A percentile compares a stretch with the other conserved stretches of the same genome.
Evolutionary conservation across 2,888 invertebrate genomes (phyloP).

Genomic region (Thera britannica): DNA sequence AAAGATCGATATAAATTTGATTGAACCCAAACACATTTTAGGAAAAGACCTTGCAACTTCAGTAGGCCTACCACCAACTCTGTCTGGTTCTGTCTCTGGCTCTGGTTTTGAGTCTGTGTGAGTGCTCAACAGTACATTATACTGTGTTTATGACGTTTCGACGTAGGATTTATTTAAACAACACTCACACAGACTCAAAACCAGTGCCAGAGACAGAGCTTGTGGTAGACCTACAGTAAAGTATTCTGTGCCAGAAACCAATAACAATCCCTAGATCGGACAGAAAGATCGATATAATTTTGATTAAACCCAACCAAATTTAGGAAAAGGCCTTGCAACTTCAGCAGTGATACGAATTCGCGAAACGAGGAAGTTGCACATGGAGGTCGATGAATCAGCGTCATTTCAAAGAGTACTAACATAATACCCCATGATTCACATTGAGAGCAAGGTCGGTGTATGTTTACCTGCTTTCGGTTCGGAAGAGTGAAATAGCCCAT

Average conservation of each 20-base stretch:
- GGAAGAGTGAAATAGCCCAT: constrained; percentile 10
- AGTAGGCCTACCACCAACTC: not conserved
- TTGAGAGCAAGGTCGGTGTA: constrained; percentile 17
- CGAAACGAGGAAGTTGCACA: constrained; percentile 25
- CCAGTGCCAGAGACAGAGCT: too few species aligned
- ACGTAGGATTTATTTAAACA: too few species aligned
- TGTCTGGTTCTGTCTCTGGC: too few species aligned
- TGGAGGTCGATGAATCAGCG: constrained; percentile 24
- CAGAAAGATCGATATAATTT: too few species aligned
- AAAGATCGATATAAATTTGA: too few species aligned
- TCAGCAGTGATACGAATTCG: constrained; percentile 11
- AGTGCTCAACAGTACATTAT: too few species aligned
- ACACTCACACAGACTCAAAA: too few species aligned
- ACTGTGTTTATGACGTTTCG: too few species aligned
- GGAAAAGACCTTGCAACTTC: constrained; percentile 23
- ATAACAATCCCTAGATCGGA: not conserved
- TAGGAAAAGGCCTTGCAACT: constrained; percentile 19
- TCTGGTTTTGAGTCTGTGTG: too few species aligned
- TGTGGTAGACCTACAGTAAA: too few species aligned
- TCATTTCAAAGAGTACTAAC: constrained; percentile 11
- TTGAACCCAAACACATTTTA: constrained; percentile 4
- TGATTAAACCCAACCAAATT: not conserved
- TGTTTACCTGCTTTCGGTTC: constrained; percentile 18
- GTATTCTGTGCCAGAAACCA: not conserved
- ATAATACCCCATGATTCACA: constrained; percentile 20